These are phyloP conservation scores for Saccostrea glomerata DNA, from an alignment of 1,140 invertebrate genomes.

Conservation along the genomic window DNA sequence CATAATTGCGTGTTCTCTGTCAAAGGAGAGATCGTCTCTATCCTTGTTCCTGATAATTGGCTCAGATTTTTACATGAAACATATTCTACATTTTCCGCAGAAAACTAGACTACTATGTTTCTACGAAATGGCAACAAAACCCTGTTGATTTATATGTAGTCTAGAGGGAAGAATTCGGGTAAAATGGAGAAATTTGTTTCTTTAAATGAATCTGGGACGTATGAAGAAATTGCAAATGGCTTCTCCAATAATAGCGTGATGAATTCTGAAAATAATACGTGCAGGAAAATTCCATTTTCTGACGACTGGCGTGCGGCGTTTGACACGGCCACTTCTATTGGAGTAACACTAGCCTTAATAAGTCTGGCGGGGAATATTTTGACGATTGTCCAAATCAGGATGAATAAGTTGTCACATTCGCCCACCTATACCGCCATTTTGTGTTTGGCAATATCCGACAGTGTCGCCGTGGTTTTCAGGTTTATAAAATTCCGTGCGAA, in stretches of 20 bases:
- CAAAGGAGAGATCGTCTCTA: neutral
- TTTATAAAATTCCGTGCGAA: constrained; percentile 10
- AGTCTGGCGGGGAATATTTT: neutral
- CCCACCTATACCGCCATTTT: constrained; percentile 7
- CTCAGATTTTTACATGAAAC: neutral
- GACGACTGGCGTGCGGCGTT: neutral
- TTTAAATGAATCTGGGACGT: neutral
- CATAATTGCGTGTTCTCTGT: neutral
- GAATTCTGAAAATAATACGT: neutral
- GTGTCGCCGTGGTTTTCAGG: neutral
- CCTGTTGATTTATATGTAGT: constrained; percentile 4
- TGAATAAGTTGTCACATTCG: neutral
- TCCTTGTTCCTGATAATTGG: neutral
- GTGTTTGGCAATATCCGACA: neutral
- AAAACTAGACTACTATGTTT: neutral
- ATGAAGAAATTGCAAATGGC: neutral
- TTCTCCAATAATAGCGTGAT: neutral
- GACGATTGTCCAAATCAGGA: neutral
- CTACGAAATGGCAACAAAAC: neutral
- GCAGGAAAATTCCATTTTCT: constrained; percentile 22
- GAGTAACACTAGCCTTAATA: neutral
- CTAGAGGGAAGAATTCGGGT: neutral
- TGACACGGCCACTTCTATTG: neutral
- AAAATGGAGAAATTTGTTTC: neutral
- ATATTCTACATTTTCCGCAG: neutral